These are phyloP conservation scores for Stenchaetothrips biformis DNA, from an alignment of 2,888 invertebrate species.

Conservation along the genomic window DNA sequence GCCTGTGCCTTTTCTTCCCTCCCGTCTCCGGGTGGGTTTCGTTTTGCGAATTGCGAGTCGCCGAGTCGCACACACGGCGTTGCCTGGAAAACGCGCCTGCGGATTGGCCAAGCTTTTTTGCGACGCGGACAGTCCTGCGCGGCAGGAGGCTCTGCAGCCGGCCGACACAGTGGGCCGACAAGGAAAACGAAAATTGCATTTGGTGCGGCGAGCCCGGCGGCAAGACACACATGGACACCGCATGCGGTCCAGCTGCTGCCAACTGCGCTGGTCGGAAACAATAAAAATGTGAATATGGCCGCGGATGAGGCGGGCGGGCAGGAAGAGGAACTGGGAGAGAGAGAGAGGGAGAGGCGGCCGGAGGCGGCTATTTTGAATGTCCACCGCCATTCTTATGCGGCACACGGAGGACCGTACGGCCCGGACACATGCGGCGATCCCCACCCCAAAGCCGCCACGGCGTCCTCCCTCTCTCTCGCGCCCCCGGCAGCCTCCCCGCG, in stretches of 20 bases:
- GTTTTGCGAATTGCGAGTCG: too few relatives aligned
- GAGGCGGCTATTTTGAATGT: constrained; percentile 18
- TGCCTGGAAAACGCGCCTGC: too few relatives aligned
- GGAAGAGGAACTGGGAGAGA: neutral
- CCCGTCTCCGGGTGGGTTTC: constrained; percentile 1
- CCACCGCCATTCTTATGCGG: constrained; percentile 21
- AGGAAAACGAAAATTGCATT: constrained; percentile 11
- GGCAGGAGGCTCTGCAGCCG: too few relatives aligned
- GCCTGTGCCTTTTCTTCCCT: neutral
- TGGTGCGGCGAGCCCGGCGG: neutral
- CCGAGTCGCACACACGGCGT: too few relatives aligned
- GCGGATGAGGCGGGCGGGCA: neutral
- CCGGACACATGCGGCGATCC: constrained; percentile 16
- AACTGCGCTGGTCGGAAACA: constrained; percentile 11
- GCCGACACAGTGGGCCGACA: too few relatives aligned
- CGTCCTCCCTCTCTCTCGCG: neutral
- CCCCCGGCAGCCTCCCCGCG: neutral
- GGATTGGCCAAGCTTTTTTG: too few relatives aligned
- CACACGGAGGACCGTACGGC: constrained; percentile 17
- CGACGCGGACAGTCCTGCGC: too few relatives aligned
- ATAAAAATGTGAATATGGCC: constrained; percentile 22
- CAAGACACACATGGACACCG: constrained; percentile 20
- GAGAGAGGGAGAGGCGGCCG: neutral
- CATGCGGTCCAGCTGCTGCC: constrained; percentile 22
- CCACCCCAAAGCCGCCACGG: neutral